Evolutionary conservation across 2,888 invertebrate genomes (phyloP), one percentile per base, ranked within the genome.

Genomic region (Leucophenga montana): DNA sequence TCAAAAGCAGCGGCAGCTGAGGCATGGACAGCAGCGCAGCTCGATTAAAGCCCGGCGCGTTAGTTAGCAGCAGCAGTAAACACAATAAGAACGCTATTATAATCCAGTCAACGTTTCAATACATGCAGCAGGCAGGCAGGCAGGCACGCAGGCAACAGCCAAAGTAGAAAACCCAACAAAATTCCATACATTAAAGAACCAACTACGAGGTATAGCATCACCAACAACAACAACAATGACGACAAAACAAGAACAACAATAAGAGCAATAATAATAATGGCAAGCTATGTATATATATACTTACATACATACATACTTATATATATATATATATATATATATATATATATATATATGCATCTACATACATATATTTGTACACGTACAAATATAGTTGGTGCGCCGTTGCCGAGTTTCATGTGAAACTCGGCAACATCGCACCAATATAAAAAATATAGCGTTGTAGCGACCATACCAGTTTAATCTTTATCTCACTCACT

Each of bases 361-460:
- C 27, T 27, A 27, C 27, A 27, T 27, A 27, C 27, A 27, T 27
- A 27, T 4, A 27, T 27, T 27, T 27, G 27, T 68, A 59, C 50
- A 8, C 20, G 20, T 46, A 48, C 50, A 54, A 18, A 54, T 54
- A 65, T 62, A 59, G 27, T n/a, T 46, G 68, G 68, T 22, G 77
- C 78, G 20, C 44, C 59, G 84, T 85, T 85, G 84, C 78, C 84
- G 69, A 57, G 71, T 75, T 85, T 83, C 85, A 73, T 69, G 70
- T 72, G 85, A 84, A 84, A 75, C 71, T 57, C 68, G 85, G 78
- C 84, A 84, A 85, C 84, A 62, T 46, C 20, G 78, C 77, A 20
- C 67, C 69, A 46, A n/a, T 39, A 11, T 11, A 8, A 39, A 39
- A 39, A 39, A 39, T 39, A 39, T 8, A 11, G 39, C 39, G 39